Evolutionary conservation across 2,113 vertebrate genomes (phyloP).

Genomic region (Tragelaphus strepsiceros): DNA sequence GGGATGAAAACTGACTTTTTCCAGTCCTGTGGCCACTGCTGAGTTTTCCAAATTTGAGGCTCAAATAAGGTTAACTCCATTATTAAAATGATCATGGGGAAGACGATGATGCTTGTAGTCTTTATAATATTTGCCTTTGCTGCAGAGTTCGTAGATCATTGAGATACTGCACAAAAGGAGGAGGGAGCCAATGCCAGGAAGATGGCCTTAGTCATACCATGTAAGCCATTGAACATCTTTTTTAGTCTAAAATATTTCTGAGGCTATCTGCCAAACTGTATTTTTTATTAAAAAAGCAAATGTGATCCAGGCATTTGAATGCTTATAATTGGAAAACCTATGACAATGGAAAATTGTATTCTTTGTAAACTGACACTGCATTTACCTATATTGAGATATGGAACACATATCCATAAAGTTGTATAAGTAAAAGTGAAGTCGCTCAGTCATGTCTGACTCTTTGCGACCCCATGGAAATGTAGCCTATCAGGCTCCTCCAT

Average conservation of each 20-base stretch:
- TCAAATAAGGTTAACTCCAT: neutral
- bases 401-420: neutral
- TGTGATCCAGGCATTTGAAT: neutral
- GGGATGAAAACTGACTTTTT: too few species aligned
- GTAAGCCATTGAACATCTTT: neutral
- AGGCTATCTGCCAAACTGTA: constrained; percentile 17
- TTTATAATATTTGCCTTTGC: neutral
- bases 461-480: too few species aligned
- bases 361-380: neutral
- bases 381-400: neutral
- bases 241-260: constrained; percentile 20
- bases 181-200: neutral
- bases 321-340: neutral
- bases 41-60: neutral
- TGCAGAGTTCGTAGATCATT: neutral
- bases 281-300: neutral
- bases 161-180: neutral
- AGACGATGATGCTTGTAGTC: neutral
- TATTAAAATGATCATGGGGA: neutral
- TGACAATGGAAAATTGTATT: neutral
- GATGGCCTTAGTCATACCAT: neutral
- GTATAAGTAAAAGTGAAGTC: neutral
- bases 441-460: too few species aligned
- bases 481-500: too few species aligned
- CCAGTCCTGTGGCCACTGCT: too few species aligned